Percentiles rank a stretch among this genome's conserved stretches.
Evolutionary conservation across 2,797 vertebrate species (phyloP).

Genomic region (Trematomus bernacchii): DNA sequence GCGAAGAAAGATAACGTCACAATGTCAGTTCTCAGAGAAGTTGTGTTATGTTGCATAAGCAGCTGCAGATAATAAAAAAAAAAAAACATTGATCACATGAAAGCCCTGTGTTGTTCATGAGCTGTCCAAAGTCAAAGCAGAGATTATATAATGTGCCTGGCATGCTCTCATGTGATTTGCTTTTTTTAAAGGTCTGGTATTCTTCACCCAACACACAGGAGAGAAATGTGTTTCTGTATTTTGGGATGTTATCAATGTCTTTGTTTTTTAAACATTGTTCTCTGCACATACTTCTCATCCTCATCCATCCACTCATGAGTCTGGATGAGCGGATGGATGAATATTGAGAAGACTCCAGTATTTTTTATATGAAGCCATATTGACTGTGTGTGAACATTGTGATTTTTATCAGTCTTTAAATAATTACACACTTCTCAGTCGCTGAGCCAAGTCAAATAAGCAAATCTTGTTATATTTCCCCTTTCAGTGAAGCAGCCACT

Average conservation of each 20-base stretch:
- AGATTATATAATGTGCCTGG: constrained; percentile 39
- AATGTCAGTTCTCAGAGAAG: background rate
- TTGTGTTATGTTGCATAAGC: background rate
- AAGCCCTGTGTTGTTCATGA: constrained; percentile 37
- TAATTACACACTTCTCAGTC: constrained; percentile 54
- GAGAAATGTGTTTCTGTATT: constrained; percentile 10
- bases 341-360: constrained; percentile 11
- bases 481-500: constrained; percentile 52
- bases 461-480: constrained; percentile 69
- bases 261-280: constrained; percentile 1
- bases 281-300: constrained; percentile 5
- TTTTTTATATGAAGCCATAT: constrained; percentile 8
- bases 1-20: constrained; percentile 2
- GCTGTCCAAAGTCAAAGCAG: constrained; percentile 40
- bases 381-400: constrained; percentile 41
- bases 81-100: constrained; percentile 36
- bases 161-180: constrained; percentile 28
- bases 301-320: no score
- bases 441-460: constrained; percentile 80
- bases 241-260: background rate
- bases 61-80: constrained; percentile 8
- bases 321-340: constrained; percentile 17
- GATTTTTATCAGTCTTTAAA: constrained; percentile 66
- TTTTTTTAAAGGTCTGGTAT: constrained; percentile 10
- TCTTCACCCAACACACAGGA: constrained; percentile 11